phyloP scores from a whole-genome alignment of 2,797 vertebrate genomes.

The Harpagifer antarcticus region DNA sequence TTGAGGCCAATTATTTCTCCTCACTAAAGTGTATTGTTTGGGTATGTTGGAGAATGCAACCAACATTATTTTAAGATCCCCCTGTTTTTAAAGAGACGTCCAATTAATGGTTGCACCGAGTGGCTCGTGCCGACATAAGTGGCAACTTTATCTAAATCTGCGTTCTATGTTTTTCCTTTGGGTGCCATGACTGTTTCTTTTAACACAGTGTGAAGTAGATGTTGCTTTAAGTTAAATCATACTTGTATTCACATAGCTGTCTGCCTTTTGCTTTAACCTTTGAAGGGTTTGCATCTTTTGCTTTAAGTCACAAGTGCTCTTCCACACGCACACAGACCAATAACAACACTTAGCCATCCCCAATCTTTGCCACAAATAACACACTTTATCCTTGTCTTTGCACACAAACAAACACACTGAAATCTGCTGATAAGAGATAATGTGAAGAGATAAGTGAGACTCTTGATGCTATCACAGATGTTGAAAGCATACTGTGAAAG shows the following conservation, averaged over 20 bases:
- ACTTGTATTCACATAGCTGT: constrained; percentile 25
- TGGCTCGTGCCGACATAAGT: constrained; percentile 28
- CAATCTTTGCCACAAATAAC: constrained; percentile 5
- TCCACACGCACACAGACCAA: not conserved
- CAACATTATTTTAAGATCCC: constrained; percentile 42
- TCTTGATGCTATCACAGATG: constrained; percentile 20
- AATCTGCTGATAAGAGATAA: constrained; percentile 16
- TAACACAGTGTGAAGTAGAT: constrained; percentile 8
- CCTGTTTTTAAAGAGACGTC: constrained; percentile 34
- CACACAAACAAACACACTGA: constrained; percentile 2
- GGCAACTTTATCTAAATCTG: constrained; percentile 14
- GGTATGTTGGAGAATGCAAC: constrained; percentile 30
- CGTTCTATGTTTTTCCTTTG: constrained; percentile 33
- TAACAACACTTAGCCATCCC: not conserved
- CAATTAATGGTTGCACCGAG: constrained; percentile 35
- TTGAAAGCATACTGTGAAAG: constrained; percentile 6
- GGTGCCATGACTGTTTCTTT: constrained; percentile 22
- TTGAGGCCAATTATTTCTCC: constrained; percentile 40
- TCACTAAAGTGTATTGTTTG: constrained; percentile 32
- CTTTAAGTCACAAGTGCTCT: not conserved
- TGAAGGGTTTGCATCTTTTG: constrained; percentile 12
- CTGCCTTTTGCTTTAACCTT: constrained; percentile 5
- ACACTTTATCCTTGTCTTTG: constrained; percentile 27
- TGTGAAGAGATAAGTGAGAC: constrained; percentile 6
- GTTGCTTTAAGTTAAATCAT: constrained; percentile 37